Evolutionary conservation across 2,888 invertebrate species (phyloP), one percentile per base, ranked within the genome.

Genomic region (Cryptocephalus moraei): DNA sequence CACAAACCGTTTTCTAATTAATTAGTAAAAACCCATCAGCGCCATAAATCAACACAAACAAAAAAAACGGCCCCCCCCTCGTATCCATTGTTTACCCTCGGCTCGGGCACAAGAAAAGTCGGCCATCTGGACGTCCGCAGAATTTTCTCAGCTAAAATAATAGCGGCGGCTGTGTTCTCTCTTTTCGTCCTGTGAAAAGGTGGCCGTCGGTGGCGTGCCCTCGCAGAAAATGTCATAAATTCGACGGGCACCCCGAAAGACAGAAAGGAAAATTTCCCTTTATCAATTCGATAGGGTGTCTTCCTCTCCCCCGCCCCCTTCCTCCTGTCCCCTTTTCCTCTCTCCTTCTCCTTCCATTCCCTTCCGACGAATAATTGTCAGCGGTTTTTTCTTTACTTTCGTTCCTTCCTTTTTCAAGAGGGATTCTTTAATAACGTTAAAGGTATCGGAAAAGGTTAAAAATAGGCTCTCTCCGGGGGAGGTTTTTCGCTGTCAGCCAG

Each of bases 131-230:
- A 59, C 56, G 58, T 63, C 58, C 61, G 56, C 55, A 57, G 57
- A 58, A 61, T 61, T 61, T 63, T 63, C 62, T 58, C 62, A 61
- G 63, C 60, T 62, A 61, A 63, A 64, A 64, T 63, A 64, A 63
- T 63, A 61, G 62, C 59, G 50, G 53, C 54, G 53, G 58, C 57
- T 55, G 55, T 56, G 56, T 61, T 56, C 58, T 57, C 49, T 50
- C 59, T 56, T 59, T 54, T 56, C 56, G 55, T 46, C 22, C 12
- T 13, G 22, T 22, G 22, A 22, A 22, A 22, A 22, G 22, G 22
- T 22, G 22, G 22, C 6, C 58, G 57, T 53, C 56, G 57, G 57
- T 57, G 61, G 63, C 61, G 57, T 60, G 60, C 60, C 59, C 57
- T 58, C 60, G 50, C 58, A 53, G 59, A 61, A 60, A 64, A 63